These are phyloP conservation scores for Choloepus didactylus DNA, from an alignment of 2,797 vertebrate genomes.

Conservation along the genomic window DNA sequence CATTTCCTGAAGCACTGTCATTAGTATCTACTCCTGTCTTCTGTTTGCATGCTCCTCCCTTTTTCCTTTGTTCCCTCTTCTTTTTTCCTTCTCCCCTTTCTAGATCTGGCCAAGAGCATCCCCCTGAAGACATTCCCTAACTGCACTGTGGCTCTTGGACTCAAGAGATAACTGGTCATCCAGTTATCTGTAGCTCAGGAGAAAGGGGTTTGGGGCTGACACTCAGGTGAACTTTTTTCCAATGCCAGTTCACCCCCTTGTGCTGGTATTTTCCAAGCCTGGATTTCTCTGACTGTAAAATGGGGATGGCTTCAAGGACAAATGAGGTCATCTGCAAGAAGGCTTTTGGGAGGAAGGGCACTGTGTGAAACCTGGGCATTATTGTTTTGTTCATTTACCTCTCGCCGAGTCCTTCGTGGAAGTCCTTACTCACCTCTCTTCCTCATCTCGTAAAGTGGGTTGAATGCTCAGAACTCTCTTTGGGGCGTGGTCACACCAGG, in stretches of 20 bases:
- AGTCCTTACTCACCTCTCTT: not conserved
- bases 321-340: accelerated
- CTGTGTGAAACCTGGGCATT: not conserved
- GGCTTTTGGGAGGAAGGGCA: not conserved
- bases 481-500: not conserved
- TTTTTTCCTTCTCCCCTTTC: not conserved
- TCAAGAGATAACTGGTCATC: not conserved
- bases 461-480: not conserved
- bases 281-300: not conserved
- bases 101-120: not conserved
- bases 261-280: not conserved
- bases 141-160: accelerated
- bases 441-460: not conserved
- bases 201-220: not conserved
- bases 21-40: accelerated
- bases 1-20: no score
- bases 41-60: not conserved
- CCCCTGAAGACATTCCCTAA: not conserved
- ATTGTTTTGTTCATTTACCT: not conserved
- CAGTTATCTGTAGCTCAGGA: not conserved
- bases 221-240: not conserved
- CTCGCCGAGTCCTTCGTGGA: no score
- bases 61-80: not conserved
- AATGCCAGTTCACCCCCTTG: no score
- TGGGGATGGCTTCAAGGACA: not conserved